These are phyloP conservation scores for Octodonta nipae DNA, from an alignment of 2,888 invertebrate species.

Conservation along the genomic window DNA sequence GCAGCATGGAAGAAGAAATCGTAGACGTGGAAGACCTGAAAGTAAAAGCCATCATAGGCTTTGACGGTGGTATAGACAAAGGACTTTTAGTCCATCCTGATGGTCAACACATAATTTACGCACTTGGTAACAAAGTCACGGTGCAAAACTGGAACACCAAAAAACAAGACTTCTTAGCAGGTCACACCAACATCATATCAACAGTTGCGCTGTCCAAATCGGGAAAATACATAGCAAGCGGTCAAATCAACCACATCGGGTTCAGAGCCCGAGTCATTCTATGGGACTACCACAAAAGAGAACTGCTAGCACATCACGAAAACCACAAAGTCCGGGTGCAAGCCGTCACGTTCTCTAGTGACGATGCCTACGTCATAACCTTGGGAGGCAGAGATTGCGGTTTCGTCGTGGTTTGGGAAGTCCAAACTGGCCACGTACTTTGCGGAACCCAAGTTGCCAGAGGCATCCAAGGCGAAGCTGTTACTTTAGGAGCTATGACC, in stretches of 20 bases:
- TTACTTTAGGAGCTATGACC: constrained; percentile 39
- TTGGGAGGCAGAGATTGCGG: constrained; percentile 80
- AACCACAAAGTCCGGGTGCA: constrained; percentile 82
- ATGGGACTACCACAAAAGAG: constrained; percentile 65
- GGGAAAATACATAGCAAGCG: constrained; percentile 74
- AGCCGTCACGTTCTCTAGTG: constrained; percentile 67
- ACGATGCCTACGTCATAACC: constrained; percentile 61
- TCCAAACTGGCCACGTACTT: constrained; percentile 36
- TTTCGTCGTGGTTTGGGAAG: constrained; percentile 73
- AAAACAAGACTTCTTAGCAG: constrained; percentile 60
- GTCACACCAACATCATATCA: constrained; percentile 68
- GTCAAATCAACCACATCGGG: constrained; percentile 82
- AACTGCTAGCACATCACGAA: constrained; percentile 55
- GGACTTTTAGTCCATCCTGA: constrained; percentile 63
- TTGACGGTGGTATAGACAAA: constrained; percentile 52
- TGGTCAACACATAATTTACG: constrained; percentile 56
- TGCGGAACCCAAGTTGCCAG: constrained; percentile 36
- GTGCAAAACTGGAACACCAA: constrained; percentile 56
- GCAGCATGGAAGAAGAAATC: too few relatives aligned
- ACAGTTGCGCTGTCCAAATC: constrained; percentile 59
- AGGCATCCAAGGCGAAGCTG: constrained; percentile 31
- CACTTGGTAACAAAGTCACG: constrained; percentile 66
- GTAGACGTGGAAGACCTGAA: constrained; percentile 49
- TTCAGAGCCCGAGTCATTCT: constrained; percentile 76
- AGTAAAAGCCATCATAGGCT: constrained; percentile 61